Evolutionary conservation across 2,888 invertebrate genomes (phyloP), one percentile per base, ranked within the genome.

Genomic region (Dioctria linearis): DNA sequence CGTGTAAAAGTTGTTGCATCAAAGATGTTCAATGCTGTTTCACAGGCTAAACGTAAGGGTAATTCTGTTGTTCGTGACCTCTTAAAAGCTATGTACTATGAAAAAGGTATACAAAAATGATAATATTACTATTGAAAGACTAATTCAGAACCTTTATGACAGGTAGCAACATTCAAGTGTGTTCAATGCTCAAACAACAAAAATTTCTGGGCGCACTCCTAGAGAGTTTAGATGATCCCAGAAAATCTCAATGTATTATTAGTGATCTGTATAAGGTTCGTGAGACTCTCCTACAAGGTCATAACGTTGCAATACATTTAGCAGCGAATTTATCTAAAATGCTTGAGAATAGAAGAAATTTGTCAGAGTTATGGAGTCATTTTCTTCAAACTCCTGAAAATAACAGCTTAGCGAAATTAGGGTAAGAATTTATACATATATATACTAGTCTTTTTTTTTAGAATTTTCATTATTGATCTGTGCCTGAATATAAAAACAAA

Each of bases 11-110:
- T 96, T 42, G 93, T 95, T 83, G 94, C 95, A 0, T 93, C 93
- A 82, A 95, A 96, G 87, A 91, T 97, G 89, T 91, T 94, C 69
- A 96, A 95, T 84, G 94, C 95, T 82, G 94, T 96, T 0, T 91
- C 95, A 1, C 93, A 94, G 87, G 91, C 92, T 78, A 95, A 95
- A 86, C 90, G 94, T 54, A 91, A 92, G 81, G 97, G 96, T 3
- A 90, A 92, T 85, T 91, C 91, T 83, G 92, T 97, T 86, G 92
- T 92, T 5, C 86, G 90, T 6, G 91, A 92, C 84, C 86, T 93
- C 4, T 90, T 93, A 87, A 91, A 90, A 82, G 91, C 92, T 67
- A 86, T 94, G 80, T 85, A 91, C 65, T 94, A 91, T 85, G 89
- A 87, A 43, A 90, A 91, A 87, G 91, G 93, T 93, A 54, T 54